Percentiles rank a stretch among this genome's conserved stretches.
Conservation (phyloP, 2,113 vertebrate genomes). For the Pachypanchax playfairii region DNA sequence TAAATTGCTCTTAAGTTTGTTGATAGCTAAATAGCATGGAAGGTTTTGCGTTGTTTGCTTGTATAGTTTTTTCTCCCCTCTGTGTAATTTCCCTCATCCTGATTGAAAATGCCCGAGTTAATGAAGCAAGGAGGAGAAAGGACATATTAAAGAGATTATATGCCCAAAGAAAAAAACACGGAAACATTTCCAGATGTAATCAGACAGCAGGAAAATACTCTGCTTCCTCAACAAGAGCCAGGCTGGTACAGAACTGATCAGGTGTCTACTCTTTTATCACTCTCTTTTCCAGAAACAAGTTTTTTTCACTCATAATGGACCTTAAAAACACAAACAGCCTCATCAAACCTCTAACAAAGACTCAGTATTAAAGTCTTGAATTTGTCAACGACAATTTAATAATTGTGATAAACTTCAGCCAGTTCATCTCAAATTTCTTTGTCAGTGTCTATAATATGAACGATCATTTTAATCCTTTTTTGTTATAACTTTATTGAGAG, state of each 20-base stretch:
- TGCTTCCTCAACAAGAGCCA: not conserved
- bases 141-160: slow-evolving; percentile 41
- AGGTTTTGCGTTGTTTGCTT: slow-evolving; percentile 51
- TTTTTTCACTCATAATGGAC: slow-evolving; percentile 11
- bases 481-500: slow-evolving; percentile 53
- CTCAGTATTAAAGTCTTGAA: slow-evolving; percentile 30
- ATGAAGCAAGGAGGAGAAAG: slow-evolving; percentile 39
- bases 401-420: slow-evolving; percentile 54
- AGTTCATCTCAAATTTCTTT: slow-evolving; percentile 49
- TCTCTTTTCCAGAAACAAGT: slow-evolving; percentile 7
- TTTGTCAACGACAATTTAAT: slow-evolving; percentile 41
- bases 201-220: slow-evolving; percentile 35
- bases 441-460: slow-evolving; percentile 47
- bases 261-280: no score
- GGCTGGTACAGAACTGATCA: slow-evolving; percentile 1
- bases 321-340: slow-evolving; percentile 24
- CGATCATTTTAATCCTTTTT: slow-evolving; percentile 39
- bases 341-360: slow-evolving; percentile 30
- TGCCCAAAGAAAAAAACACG: slow-evolving; percentile 15
- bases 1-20: slow-evolving; percentile 21
- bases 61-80: slow-evolving; percentile 31
- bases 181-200: slow-evolving; percentile 34
- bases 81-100: slow-evolving; percentile 50
- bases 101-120: slow-evolving; percentile 48
- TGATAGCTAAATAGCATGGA: slow-evolving; percentile 13